phyloP scores from a whole-genome alignment of 2,888 invertebrate species.

The Lampropteryx suffumata region DNA sequence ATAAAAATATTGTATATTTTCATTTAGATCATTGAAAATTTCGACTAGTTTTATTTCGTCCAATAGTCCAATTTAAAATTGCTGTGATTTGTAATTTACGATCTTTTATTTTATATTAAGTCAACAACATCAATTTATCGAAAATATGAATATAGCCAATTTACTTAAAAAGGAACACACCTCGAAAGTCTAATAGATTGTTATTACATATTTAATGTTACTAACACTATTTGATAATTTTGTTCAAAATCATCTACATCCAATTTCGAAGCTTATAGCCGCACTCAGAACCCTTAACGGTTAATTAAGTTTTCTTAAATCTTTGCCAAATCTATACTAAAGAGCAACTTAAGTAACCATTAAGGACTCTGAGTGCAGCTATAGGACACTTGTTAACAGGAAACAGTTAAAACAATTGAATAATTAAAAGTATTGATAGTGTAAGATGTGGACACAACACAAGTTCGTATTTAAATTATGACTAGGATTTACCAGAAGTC shows the following conservation, averaged over 20 bases:
- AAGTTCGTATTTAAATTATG: constrained; percentile 25
- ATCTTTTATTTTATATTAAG: constrained; percentile 12
- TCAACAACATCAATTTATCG: constrained; percentile 25
- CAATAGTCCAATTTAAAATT: not conserved
- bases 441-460: constrained; percentile 17
- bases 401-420: not conserved
- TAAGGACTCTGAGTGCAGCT: no score
- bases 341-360: no score
- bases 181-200: constrained; percentile 18
- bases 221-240: constrained; percentile 8
- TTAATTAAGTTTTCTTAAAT: no score
- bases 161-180: constrained; percentile 23
- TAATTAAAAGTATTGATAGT: constrained; percentile 11
- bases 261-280: no score
- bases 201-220: constrained; percentile 9
- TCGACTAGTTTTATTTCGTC: not conserved
- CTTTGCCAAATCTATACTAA: no score
- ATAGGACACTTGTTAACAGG: no score
- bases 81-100: constrained; percentile 7
- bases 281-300: no score
- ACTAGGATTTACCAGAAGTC: constrained; percentile 33
- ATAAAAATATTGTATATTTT: constrained; percentile 4
- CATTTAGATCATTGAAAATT: no score
- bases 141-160: constrained; percentile 25
- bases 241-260: constrained; percentile 18